Percentiles rank a stretch among this genome's conserved stretches.
phyloP scores from a whole-genome alignment of 2,888 invertebrate genomes.

The Hyppa rectilinea region DNA sequence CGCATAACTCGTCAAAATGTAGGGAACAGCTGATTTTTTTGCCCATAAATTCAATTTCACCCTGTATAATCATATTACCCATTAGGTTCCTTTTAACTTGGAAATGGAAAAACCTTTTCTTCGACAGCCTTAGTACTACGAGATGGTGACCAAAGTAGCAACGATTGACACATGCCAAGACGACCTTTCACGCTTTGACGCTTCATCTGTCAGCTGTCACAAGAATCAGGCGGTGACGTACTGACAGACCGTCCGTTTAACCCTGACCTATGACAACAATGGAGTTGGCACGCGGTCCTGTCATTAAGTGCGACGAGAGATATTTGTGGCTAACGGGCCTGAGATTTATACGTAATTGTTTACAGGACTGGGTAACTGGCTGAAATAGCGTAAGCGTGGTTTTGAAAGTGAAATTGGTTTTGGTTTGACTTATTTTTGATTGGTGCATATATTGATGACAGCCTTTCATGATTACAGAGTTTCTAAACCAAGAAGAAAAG shows the following conservation, averaged over 20 bases:
- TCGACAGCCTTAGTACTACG: not conserved
- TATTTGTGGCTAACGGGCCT: constrained; percentile 72
- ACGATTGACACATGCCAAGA: not conserved
- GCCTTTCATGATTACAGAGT: not conserved
- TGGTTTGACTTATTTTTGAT: not conserved
- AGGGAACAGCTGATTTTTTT: too few species aligned
- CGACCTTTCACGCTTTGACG: not conserved
- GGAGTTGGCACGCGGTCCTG: constrained; percentile 79
- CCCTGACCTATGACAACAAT: constrained; percentile 82
- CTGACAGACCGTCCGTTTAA: constrained; percentile 47
- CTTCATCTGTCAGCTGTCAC: constrained; percentile 44
- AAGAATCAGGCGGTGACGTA: constrained; percentile 46
- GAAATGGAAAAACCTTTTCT: too few species aligned
- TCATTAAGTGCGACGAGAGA: constrained; percentile 70
- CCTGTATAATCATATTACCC: too few species aligned
- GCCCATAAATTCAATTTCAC: too few species aligned
- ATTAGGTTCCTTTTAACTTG: too few species aligned
- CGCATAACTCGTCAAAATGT: too few species aligned
- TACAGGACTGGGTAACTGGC: constrained; percentile 55
- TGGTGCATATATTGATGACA: too few species aligned
- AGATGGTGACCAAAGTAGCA: not conserved
- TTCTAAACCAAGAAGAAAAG: not conserved
- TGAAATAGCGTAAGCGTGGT: not conserved
- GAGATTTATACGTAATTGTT: constrained; percentile 65
- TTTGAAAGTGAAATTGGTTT: constrained; percentile 3